Evolutionary conservation across 2,797 vertebrate genomes (phyloP).

Genomic region (Sebastes diaconus): DNA sequence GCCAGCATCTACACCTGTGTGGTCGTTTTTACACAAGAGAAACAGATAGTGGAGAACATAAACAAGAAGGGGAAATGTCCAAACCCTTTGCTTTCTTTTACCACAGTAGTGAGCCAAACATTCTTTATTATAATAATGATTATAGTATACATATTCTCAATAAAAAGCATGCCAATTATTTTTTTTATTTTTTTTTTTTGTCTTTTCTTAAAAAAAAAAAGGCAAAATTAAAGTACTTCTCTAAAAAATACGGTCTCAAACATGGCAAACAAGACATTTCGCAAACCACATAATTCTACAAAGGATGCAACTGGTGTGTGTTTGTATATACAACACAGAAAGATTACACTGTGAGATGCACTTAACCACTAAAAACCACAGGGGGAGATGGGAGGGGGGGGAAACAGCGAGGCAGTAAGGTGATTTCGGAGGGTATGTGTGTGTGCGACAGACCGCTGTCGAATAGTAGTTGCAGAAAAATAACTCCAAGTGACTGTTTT

Average conservation of each 20-base stretch:
- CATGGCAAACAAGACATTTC: conserved; percentile 80
- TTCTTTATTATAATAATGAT: conserved; percentile 81
- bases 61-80: conserved; percentile 75
- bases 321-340: conserved; percentile 74
- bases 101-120: conserved; percentile 79
- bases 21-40: conserved; percentile 81
- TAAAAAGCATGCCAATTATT: conserved; percentile 76
- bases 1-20: conserved; percentile 80
- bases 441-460: conserved; percentile 60
- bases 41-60: conserved; percentile 78
- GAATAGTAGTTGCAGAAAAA: conserved; percentile 42
- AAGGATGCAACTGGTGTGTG: conserved; percentile 78
- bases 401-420: conserved; percentile 53
- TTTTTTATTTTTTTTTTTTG: conserved; percentile 30
- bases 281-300: conserved; percentile 76
- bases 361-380: conserved; percentile 71
- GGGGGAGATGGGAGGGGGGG: conserved; percentile 11
- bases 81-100: conserved; percentile 76
- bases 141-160: conserved; percentile 76
- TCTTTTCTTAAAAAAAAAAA: conserved; percentile 50
- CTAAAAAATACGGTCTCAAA: conserved; percentile 75
- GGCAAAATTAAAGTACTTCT: conserved; percentile 71
- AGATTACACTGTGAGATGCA: conserved; percentile 78
- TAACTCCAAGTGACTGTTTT: conserved; percentile 3
- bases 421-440: conserved; percentile 38